These are phyloP conservation scores for Tanytarsus gracilentus DNA, from an alignment of 2,888 invertebrate genomes.

Conservation along the genomic window DNA sequence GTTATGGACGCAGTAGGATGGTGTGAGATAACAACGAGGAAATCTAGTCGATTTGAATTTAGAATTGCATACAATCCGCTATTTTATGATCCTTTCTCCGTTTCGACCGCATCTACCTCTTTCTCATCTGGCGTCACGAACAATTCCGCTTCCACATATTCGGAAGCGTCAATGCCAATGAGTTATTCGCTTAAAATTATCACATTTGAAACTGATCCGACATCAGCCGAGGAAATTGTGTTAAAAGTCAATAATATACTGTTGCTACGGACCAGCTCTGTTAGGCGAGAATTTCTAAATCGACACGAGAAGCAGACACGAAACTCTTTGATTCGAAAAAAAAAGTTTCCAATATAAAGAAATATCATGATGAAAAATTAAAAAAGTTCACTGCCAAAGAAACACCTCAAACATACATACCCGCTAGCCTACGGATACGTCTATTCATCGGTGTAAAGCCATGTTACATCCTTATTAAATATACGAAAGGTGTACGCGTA, in stretches of 20 bases:
- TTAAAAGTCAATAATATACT: slow-evolving; percentile 80
- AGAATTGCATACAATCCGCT: slow-evolving; percentile 20
- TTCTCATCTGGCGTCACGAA: not conserved
- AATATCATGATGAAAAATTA: not conserved
- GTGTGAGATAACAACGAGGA: slow-evolving; percentile 74
- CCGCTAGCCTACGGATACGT: no score
- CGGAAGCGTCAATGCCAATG: slow-evolving; percentile 30
- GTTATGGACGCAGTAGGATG: slow-evolving; percentile 79
- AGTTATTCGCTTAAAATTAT: slow-evolving; percentile 67
- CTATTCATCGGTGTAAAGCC: no score
- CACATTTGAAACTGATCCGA: slow-evolving; percentile 75
- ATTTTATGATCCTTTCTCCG: not conserved
- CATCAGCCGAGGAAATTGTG: slow-evolving; percentile 70
- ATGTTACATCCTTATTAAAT: no score
- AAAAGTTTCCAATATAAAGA: slow-evolving; percentile 27
- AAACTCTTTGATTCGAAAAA: slow-evolving; percentile 19
- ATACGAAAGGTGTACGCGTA: no score
- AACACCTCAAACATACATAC: no score
- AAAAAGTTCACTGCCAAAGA: slow-evolving; percentile 25
- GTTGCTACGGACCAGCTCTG: slow-evolving; percentile 63
- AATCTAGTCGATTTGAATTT: slow-evolving; percentile 50
- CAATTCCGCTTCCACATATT: slow-evolving; percentile 31
- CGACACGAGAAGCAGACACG: slow-evolving; percentile 5
- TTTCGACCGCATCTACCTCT: not conserved
- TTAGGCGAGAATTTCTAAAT: slow-evolving; percentile 69